Percentiles rank a stretch among this genome's conserved stretches.
Evolutionary conservation across 2,113 vertebrate species (phyloP).

Genomic region (Hippocampus guttulatus): DNA sequence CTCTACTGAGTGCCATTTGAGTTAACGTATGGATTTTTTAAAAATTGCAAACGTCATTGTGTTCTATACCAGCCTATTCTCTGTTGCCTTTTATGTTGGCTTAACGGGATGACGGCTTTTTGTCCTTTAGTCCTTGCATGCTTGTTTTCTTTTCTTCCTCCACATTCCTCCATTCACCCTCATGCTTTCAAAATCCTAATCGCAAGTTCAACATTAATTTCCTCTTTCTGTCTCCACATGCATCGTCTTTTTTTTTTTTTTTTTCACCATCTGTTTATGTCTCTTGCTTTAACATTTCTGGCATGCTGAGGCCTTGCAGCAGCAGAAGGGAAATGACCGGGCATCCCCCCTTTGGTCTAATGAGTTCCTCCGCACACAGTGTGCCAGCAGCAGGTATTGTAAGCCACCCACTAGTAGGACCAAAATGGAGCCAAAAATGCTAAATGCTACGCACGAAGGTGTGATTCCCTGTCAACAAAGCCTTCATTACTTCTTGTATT

Average conservation of each 20-base stretch:
- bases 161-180: constrained; percentile 20
- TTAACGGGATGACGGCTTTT: constrained; percentile 13
- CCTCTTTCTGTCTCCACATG: constrained; percentile 29
- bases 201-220: constrained; percentile 57
- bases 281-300: constrained; percentile 39
- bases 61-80: neutral
- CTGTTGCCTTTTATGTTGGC: constrained; percentile 10
- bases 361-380: constrained; percentile 36
- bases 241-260: constrained; percentile 5
- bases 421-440: constrained; percentile 34
- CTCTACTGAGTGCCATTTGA: neutral
- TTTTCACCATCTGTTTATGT: constrained; percentile 30
- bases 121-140: constrained; percentile 12
- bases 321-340: constrained; percentile 48
- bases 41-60: neutral
- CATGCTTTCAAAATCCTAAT: constrained; percentile 37
- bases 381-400: constrained; percentile 46
- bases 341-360: constrained; percentile 33
- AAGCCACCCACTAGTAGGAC: constrained; percentile 27
- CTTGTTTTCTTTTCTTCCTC: constrained; percentile 23
- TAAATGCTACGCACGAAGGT: constrained; percentile 26
- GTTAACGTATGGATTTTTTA: neutral
- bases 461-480: constrained; percentile 23
- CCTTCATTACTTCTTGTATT: constrained; percentile 16
- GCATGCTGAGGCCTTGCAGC: constrained; percentile 19